Conservation (phyloP, 2,888 invertebrate genomes). For the Drosophila testacea region DNA sequence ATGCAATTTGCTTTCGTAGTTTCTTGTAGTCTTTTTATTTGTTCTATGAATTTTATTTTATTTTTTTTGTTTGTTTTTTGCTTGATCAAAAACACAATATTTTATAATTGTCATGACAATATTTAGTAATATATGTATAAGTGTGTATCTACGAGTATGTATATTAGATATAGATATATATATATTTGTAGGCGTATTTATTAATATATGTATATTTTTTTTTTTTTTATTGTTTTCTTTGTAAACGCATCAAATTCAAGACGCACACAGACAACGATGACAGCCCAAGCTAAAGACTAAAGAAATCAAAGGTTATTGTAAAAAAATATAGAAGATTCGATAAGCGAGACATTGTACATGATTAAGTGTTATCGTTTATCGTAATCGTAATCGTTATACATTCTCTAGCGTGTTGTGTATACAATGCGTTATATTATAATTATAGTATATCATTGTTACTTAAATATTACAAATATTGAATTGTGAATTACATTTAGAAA, state of each 20-base stretch:
- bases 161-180: conserved; percentile 10
- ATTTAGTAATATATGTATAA: conserved; percentile 27
- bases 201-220: background rate
- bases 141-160: conserved; percentile 15
- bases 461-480: conserved; percentile 19
- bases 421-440: conserved; percentile 8
- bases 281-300: conserved; percentile 14
- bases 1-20: conserved; percentile 2
- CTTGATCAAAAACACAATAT: conserved; percentile 15
- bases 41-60: background rate
- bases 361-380: conserved; percentile 11
- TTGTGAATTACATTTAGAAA: conserved; percentile 23
- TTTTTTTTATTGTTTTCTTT: conserved; percentile 9
- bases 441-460: conserved; percentile 14
- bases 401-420: conserved; percentile 10
- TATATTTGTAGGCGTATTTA: conserved; percentile 44
- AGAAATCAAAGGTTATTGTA: conserved; percentile 6
- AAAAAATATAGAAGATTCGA: conserved; percentile 2
- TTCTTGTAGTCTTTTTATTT: conserved; percentile 21
- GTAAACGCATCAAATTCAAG: conserved; percentile 27
- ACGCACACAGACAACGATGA: conserved; percentile 15
- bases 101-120: conserved; percentile 35
- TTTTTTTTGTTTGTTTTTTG: background rate
- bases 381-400: conserved; percentile 24
- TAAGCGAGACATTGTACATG: background rate